Evolutionary conservation across 2,113 vertebrate species (phyloP), one percentile per base, ranked within the genome.

Genomic region (Burhinus bistriatus): DNA sequence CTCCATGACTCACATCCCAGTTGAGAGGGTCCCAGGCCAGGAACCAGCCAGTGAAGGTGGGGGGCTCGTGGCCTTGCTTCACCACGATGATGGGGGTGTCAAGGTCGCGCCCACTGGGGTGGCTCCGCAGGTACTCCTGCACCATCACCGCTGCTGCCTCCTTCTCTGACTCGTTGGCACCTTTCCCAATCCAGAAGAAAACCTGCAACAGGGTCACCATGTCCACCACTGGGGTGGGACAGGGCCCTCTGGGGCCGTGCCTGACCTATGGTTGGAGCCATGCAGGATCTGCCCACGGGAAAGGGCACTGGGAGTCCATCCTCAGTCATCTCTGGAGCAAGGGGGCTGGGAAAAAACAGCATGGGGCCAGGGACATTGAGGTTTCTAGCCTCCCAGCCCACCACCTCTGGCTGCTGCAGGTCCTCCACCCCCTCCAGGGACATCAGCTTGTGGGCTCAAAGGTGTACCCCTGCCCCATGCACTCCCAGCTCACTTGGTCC

Each of bases 41-140:
- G 88, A 99, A 99, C 99, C 99, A 99, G 90, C 99, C 99, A 0
- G 98, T 99, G 97, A 99, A 99, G 21, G 97, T 99, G 12, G 98
- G 98, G 19, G 99, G 99, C 90, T 99, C 99, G 0, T 97, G 81
- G n/a, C 98, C 98, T 95, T 99, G 99, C 89, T 99, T 99, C 95
- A 99, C 98, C 91, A 99, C 91, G 1, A 99, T 90, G 88, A 99
- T 98, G 87, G 99, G 98, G 3, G 98, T 99, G 26, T 98, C 91
- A 0, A 77, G 86, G 87, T 99, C 98, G 0, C 99, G 98, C 26
- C 97, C 96, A 0, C 98, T 97, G 16, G 99, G 99, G 93, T 99
- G 97, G 62, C 72, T 98, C 82, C 94, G 97, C 93, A 99, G 95
- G 92, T 99, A 99, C 36, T 99, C 99, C 94, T 99, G 98, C 4